Conservation (phyloP, 1,140 invertebrate species). For the Scylla paramamosain region DNA sequence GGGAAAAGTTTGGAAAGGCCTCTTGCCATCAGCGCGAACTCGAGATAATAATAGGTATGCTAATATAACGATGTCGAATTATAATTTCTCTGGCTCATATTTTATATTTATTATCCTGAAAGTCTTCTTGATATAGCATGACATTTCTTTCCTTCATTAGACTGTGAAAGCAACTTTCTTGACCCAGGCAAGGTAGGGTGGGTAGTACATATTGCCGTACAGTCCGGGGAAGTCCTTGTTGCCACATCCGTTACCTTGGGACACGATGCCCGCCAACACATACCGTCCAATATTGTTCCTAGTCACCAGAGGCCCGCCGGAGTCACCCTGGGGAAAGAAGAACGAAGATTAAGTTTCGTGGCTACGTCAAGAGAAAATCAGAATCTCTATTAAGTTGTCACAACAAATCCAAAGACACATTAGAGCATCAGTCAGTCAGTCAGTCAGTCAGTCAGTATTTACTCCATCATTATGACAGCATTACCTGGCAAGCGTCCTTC, state of each 20-base stretch:
- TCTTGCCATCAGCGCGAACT: too few species aligned
- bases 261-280: not conserved
- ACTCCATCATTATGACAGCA: not conserved
- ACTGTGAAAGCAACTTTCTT: not conserved
- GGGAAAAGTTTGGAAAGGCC: too few species aligned
- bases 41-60: too few species aligned
- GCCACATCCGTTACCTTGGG: not conserved
- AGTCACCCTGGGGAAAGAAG: constrained; percentile 4
- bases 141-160: too few species aligned
- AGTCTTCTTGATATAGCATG: too few species aligned
- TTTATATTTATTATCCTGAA: too few species aligned
- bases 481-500: constrained; percentile 23
- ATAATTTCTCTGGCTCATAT: too few species aligned
- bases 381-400: not conserved
- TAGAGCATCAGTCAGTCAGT: not conserved
- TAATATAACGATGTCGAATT: too few species aligned
- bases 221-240: not conserved
- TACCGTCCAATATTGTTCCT: not conserved
- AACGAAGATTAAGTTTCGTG: not conserved
- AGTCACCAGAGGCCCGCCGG: not conserved
- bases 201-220: not conserved
- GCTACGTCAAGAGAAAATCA: not conserved
- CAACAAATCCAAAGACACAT: not conserved
- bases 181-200: not conserved
- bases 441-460: not conserved